phyloP scores from a whole-genome alignment of 2,797 vertebrate species.

The Alcedo atthis region DNA sequence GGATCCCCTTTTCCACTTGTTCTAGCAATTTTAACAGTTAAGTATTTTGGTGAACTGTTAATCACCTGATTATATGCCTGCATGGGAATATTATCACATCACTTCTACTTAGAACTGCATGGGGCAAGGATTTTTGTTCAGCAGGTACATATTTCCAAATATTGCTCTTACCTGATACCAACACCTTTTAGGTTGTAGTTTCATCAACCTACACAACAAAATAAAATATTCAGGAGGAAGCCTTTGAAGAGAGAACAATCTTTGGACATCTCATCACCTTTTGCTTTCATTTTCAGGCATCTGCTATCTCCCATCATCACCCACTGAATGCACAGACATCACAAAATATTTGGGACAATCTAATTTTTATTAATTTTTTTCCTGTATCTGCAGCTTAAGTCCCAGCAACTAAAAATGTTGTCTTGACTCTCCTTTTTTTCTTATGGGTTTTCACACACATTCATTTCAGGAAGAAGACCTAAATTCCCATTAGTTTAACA shows the following conservation, averaged over 20 bases:
- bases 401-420: not conserved
- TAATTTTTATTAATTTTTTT: not conserved
- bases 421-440: not conserved
- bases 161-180: not conserved
- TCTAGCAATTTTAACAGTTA: not conserved
- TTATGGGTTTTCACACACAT: not conserved
- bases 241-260: not conserved
- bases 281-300: not conserved
- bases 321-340: fast-evolving
- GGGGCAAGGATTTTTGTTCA: not conserved
- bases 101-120: not conserved
- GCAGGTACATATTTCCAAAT: not conserved
- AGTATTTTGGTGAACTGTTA: not conserved
- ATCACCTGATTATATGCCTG: not conserved
- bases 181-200: not conserved
- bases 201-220: not conserved
- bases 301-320: not conserved
- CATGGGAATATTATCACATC: no score
- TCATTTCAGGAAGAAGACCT: not conserved
- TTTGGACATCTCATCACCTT: not conserved
- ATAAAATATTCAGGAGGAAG: not conserved
- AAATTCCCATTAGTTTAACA: not conserved
- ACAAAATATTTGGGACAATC: not conserved
- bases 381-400: not conserved
- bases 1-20: not conserved